Conservation (phyloP, 2,797 vertebrate species). For the Typhlichthys subterraneus region DNA sequence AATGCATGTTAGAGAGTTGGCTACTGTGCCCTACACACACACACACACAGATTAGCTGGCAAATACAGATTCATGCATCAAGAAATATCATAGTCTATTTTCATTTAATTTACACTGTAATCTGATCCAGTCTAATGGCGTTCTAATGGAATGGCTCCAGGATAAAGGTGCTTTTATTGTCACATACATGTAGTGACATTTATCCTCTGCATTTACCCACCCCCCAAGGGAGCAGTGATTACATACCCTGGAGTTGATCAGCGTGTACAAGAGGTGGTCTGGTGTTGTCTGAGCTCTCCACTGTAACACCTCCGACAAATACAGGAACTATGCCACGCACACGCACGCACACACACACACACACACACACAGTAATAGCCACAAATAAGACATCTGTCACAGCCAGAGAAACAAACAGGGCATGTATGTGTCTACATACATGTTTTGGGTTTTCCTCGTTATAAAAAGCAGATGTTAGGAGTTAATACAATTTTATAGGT, state of each 20-base stretch:
- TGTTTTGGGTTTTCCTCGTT: too few species aligned
- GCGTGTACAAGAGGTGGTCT: constrained; percentile 92
- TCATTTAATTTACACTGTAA: too few species aligned
- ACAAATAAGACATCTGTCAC: background rate
- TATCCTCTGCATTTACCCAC: too few species aligned
- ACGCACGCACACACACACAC: background rate
- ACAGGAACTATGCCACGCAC: constrained; percentile 86
- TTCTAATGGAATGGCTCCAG: too few species aligned
- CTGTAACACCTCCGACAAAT: constrained; percentile 94
- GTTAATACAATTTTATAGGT: too few species aligned
- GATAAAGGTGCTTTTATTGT: too few species aligned
- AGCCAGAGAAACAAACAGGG: background rate
- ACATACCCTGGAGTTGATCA: constrained; percentile 92
- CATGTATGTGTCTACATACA: too few species aligned
- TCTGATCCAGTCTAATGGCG: too few species aligned
- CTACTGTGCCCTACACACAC: constrained; percentile 85
- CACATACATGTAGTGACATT: too few species aligned
- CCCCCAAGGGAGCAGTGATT: too few species aligned
- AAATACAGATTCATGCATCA: constrained; percentile 30
- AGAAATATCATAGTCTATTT: too few species aligned
- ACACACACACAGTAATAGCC: background rate
- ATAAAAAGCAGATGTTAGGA: too few species aligned
- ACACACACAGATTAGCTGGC: background rate
- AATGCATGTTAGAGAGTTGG: constrained; percentile 91
- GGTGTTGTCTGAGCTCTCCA: constrained; percentile 97